Evolutionary conservation across 1,140 invertebrate genomes (phyloP), one percentile per base, ranked within the genome.

Genomic region (Euura saliciscinereae): DNA sequence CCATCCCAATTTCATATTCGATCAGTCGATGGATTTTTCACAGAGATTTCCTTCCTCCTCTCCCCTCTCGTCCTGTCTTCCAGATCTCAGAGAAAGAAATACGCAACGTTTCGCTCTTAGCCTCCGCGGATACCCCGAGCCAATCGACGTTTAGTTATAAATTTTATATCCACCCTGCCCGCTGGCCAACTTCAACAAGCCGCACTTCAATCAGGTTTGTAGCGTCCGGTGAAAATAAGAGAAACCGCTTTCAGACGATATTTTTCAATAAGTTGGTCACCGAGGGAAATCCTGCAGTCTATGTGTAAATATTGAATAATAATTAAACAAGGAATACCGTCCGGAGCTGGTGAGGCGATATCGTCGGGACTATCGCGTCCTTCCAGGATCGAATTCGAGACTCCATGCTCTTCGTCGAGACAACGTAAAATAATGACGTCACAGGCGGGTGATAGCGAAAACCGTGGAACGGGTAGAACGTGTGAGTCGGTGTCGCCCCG

Each of bases 231-330:
- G 51, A n/a, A n/a, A 59, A 28, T 28, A 28, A 28, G 28, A 28
- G 28, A 28, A 28, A 28, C 28, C 28, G 51, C 51, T 6, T 59
- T 6, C 3, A n/a, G 13, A 4, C 51, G 51, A 59, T 59, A 59
- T 59, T 59, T 59, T 59, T 59, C 51, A 59, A 59, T 59, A 6
- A 59, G 8, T n/a, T 3, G 81, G 79, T 82, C 81, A 83, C 81
- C 82, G 73, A 72, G 82, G 82, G 82, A 84, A 84, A 84, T 84
- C 82, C 46, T 3, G 59, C 75, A 70, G 74, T 78, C 76, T 78
- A 82, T 81, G 81, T 83, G 81, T 81, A 83, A 83, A 84, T 84
- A 82, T 83, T 82, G 78, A 76, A 82, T 83, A n/a, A 11, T 80
- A 79, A 83, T 84, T 82, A 83, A 82, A 73, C 81, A 83, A 77